phyloP scores from a whole-genome alignment of 2,113 vertebrate species.

The Marcusenius ussheri region DNA sequence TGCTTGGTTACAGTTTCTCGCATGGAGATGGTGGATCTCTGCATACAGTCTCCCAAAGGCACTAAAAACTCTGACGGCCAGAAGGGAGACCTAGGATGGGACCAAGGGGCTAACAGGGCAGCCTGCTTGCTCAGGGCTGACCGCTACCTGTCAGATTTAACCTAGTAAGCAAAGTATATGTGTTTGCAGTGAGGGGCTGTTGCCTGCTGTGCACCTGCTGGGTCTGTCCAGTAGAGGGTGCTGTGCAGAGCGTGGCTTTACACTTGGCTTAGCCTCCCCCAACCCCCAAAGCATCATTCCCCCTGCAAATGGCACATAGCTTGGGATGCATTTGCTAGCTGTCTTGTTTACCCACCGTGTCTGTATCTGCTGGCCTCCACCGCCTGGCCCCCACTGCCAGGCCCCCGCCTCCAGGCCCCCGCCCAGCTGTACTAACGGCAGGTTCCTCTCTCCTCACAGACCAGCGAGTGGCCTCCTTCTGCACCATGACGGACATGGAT shows the following conservation, averaged over 20 bases:
- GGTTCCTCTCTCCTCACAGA: conserved; percentile 45
- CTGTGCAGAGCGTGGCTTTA: not conserved
- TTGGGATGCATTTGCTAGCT: not conserved
- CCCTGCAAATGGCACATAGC: not conserved
- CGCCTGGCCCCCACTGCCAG: not conserved
- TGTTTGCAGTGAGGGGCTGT: not conserved
- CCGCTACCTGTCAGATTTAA: not conserved
- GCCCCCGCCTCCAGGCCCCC: not conserved
- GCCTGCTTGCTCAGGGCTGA: not conserved
- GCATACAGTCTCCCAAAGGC: not conserved
- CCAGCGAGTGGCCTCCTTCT: conserved; percentile 67
- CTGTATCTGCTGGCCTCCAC: not conserved
- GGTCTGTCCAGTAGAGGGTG: conserved; percentile 25
- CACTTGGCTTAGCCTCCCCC: not conserved
- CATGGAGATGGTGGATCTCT: not conserved
- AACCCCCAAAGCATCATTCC: not conserved
- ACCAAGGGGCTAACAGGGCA: not conserved
- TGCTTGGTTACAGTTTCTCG: conserved; percentile 22
- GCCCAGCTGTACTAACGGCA: not conserved
- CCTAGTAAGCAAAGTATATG: not conserved
- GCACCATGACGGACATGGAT: conserved; percentile 68
- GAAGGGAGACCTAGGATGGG: not conserved
- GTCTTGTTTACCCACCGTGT: not conserved
- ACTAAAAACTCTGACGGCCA: not conserved
- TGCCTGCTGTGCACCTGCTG: not conserved